Evolutionary conservation across 2,888 invertebrate genomes (phyloP), one percentile per base, ranked within the genome.

Genomic region (Bursaphelenchus okinawaensis): DNA sequence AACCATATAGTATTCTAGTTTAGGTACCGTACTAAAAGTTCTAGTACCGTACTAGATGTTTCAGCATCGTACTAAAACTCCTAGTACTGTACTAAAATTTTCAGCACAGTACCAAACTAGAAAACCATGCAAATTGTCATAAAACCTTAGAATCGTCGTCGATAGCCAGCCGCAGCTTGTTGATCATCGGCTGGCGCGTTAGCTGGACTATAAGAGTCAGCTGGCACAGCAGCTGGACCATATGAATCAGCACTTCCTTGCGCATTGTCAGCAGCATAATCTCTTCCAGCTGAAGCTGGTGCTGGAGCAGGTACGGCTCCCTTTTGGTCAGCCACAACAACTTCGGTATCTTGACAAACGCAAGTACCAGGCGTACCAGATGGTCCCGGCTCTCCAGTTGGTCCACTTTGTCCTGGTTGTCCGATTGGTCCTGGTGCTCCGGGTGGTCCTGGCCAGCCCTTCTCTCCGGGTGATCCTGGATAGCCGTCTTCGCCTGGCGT

Each of bases 341-440:
- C 82, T 70, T 82, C 82, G 0, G 82, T 82, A 62, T 82, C 82
- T 65, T 77, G 79, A 66, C 82, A 82, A 9, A 82, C 82, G 62
- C 82, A 82, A 23, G 82, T 82, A 24, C 82, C 82, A 23, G 82
- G 82, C 26, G 81, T 81, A n/a, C 80, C 78, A 28, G 20, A 2
- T 6, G 31, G 27, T 4, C 20, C 31, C 40, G 23, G n/a, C 12
- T 22, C 52, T 54, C 24, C 54, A 20, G 54, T n/a, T 4, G 22
- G 26, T 28, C 59, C 59, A 31, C 20, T 20, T 24, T 58, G 24
- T 56, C 19, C 23, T 28, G 55, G 4, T 50, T 7, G 24, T 55
- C 82, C 82, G 31, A 70, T 64, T 77, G 78, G 7, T 59, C 82
- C 82, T 12, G 79, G 78, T 24, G 75, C 72, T 50, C 80, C 82